Conservation (phyloP, 1,140 invertebrate genomes). For the Calephelis nemesis region DNA sequence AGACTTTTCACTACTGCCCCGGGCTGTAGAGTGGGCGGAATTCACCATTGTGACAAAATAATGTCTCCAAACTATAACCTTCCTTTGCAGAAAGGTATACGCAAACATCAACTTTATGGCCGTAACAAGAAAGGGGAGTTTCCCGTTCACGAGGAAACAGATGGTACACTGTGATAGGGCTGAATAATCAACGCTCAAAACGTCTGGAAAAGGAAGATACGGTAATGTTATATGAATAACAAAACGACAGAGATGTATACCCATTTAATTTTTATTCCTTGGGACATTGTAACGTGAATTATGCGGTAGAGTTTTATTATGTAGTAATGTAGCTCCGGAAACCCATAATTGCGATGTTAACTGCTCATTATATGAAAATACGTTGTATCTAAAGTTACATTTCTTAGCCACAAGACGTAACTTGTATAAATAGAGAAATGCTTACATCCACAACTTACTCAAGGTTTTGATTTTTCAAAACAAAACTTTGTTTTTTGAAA, state of each 20-base stretch:
- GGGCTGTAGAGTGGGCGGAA: constrained; percentile 62
- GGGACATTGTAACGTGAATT: constrained; percentile 59
- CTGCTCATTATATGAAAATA: constrained; percentile 20
- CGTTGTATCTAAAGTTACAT: too few species aligned
- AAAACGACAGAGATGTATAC: constrained; percentile 75
- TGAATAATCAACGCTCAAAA: constrained; percentile 79
- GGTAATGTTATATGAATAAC: constrained; percentile 78
- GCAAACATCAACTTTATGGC: constrained; percentile 50
- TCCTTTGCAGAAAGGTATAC: constrained; percentile 36
- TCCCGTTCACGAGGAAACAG: constrained; percentile 44
- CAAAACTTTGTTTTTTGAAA: too few species aligned
- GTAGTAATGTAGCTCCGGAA: constrained; percentile 18
- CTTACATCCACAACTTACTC: too few species aligned
- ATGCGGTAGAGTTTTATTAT: constrained; percentile 29
- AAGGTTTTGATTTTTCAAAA: too few species aligned
- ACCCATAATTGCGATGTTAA: constrained; percentile 18
- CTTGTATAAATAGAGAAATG: too few species aligned
- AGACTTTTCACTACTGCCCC: constrained; percentile 56
- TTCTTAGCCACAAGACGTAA: too few species aligned
- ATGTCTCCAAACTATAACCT: constrained; percentile 68
- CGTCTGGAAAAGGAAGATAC: constrained; percentile 77
- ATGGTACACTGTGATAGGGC: constrained; percentile 67
- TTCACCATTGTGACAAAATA: constrained; percentile 77
- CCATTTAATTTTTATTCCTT: constrained; percentile 73
- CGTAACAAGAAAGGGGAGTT: constrained; percentile 38